phyloP scores from a whole-genome alignment of 1,140 invertebrate genomes.

The Drosophila bocki region DNA sequence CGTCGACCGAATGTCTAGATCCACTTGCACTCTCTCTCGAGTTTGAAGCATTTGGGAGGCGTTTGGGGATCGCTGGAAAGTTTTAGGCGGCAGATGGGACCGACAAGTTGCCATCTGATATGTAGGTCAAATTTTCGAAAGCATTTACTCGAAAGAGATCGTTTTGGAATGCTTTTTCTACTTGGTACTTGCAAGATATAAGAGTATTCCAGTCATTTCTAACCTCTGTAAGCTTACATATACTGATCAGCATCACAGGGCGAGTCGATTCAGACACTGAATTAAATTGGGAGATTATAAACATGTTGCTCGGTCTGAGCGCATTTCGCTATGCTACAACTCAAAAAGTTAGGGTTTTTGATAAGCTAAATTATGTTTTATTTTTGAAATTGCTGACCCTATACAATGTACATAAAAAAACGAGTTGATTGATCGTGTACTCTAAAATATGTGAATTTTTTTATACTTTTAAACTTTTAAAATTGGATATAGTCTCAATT shows the following conservation, averaged over 20 bases:
- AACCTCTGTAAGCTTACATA: background rate
- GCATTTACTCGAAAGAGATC: constrained; percentile 11
- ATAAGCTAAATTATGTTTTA: background rate
- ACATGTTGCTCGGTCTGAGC: too few relatives aligned
- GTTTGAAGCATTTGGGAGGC: constrained; percentile 8
- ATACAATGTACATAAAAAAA: background rate
- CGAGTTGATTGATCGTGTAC: background rate
- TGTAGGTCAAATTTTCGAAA: constrained; percentile 54
- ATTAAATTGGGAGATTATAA: background rate
- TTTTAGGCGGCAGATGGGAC: constrained; percentile 1
- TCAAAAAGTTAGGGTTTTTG: background rate
- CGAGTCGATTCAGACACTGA: background rate
- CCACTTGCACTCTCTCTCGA: constrained; percentile 44
- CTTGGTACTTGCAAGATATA: background rate
- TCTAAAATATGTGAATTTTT: too few relatives aligned
- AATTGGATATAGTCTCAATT: too few relatives aligned
- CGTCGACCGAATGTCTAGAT: constrained; percentile 68
- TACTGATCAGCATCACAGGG: background rate
- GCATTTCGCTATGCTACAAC: background rate
- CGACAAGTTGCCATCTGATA: background rate
- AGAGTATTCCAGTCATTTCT: background rate
- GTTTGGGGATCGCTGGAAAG: background rate
- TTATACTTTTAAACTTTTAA: too few relatives aligned
- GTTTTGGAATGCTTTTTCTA: background rate
- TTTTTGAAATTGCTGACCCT: background rate